These are phyloP conservation scores for Gambusia holbrooki DNA, from an alignment of 2,113 vertebrate genomes.

Conservation along the genomic window DNA sequence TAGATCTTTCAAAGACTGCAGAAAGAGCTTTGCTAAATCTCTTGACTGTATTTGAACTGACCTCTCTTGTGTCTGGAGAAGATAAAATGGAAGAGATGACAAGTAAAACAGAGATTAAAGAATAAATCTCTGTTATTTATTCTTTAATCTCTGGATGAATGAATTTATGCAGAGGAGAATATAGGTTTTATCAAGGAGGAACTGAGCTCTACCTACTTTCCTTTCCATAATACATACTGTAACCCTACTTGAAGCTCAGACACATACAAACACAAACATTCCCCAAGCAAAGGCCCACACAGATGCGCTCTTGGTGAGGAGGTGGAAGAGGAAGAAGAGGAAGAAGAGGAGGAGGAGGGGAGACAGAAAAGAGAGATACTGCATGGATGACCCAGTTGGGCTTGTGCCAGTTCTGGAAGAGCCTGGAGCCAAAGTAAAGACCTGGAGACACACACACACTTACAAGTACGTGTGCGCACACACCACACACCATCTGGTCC, in stretches of 20 bases:
- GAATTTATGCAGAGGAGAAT: conserved; percentile 57
- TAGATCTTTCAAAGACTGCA: conserved; percentile 22
- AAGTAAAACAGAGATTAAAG: conserved; percentile 47
- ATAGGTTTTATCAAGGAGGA: conserved; percentile 42
- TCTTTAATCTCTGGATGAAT: conserved; percentile 28
- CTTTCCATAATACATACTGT: conserved; percentile 46
- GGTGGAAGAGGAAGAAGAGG: conserved; percentile 22
- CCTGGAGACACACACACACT: conserved; percentile 63
- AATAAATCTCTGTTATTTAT: neutral
- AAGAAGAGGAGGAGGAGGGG: conserved; percentile 44
- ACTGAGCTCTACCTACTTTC: conserved; percentile 12
- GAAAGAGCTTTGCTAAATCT: conserved; percentile 53
- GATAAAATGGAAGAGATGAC: conserved; percentile 57
- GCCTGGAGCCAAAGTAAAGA: conserved; percentile 77
- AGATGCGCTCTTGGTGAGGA: conserved; percentile 74
- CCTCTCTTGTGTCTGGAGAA: conserved; percentile 61
- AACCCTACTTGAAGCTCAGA: conserved; percentile 37
- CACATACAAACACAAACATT: conserved; percentile 46
- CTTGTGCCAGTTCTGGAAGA: conserved; percentile 77
- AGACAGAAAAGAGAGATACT: conserved; percentile 63
- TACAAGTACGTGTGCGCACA: conserved; percentile 32
- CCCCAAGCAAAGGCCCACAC: conserved; percentile 64
- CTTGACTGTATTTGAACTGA: conserved; percentile 64
- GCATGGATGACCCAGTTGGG: conserved; percentile 83
- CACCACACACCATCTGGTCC: conserved; percentile 77